These are phyloP conservation scores for Pangasius krempfi DNA, from an alignment of 2,797 vertebrate species.

Conservation along the genomic window DNA sequence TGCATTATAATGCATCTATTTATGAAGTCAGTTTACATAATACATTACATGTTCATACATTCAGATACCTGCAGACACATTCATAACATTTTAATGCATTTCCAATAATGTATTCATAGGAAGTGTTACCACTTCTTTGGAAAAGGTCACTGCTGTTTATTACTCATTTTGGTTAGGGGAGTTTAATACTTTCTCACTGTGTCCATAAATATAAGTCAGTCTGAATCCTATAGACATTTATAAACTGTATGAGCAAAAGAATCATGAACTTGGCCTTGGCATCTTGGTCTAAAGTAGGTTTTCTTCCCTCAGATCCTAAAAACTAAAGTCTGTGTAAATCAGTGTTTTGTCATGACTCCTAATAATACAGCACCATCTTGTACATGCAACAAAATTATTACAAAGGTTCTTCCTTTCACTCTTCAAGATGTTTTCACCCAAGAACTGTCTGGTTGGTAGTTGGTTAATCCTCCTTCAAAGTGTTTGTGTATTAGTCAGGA, in stretches of 20 bases:
- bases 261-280: slow-evolving; percentile 15
- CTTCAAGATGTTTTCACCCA: not conserved
- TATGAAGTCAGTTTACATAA: not conserved
- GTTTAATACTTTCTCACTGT: slow-evolving; percentile 56
- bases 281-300: slow-evolving; percentile 28
- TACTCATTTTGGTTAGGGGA: slow-evolving; percentile 56
- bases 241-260: not conserved
- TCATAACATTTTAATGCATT: not conserved
- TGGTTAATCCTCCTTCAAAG: slow-evolving; percentile 49
- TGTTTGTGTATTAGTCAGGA: slow-evolving; percentile 29
- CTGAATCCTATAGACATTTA: slow-evolving; percentile 24
- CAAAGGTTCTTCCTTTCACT: slow-evolving; percentile 8
- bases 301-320: slow-evolving; percentile 33
- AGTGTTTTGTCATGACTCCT: not conserved
- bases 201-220: slow-evolving; percentile 57
- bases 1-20: not conserved
- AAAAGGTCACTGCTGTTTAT: slow-evolving; percentile 57
- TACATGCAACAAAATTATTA: slow-evolving; percentile 1
- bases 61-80: not conserved
- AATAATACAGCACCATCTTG: not conserved
- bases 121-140: not conserved
- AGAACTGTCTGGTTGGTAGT: slow-evolving; percentile 32
- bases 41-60: not conserved
- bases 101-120: not conserved
- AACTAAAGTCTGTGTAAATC: slow-evolving; percentile 4